Base-by-base conservation (phyloP, 2,113 vertebrate genomes). In the Nothobranchius kuhntae region DNA sequence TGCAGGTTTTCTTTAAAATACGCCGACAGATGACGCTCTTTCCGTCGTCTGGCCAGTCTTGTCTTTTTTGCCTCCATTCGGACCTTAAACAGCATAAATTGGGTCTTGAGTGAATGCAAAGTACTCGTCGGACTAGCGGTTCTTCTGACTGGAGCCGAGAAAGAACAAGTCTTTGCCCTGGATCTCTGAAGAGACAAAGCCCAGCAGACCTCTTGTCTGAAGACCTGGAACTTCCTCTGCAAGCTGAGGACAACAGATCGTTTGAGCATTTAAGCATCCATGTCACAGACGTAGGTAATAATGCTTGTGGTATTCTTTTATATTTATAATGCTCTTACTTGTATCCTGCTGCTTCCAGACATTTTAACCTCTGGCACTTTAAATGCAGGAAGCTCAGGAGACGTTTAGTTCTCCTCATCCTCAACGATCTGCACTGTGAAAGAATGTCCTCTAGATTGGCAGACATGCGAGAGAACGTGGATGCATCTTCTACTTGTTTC, bases 301-400 rank as follows among this genome's bases (percentile, higher is more conserved):
- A 9, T 21, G 13, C 24, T 30, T 21, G 21, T 21, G 4, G 26
- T 3, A 44, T 52, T 40, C n/a, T 47, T 45, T 15, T 1, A 40
- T 40, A 40, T 40, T 7, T 40, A 7, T 40, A 8, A 40, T 24
- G 40, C 46, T 42, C 86, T 85, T 88, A 93, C 92, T 88, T 88
- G 86, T 83, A 62, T 6, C 91, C 91, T 3, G 77, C 76, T 40
- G 78, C 58, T 56, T 93, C 92, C 1, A 91, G 54, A 15, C 36
- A 13, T 68, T 75, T 87, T 81, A 92, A 79, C 65, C 73, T 80
- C 3, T 53, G 59, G 50, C 89, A 93, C 77, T 84, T 91, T 8
- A 94, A 71, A 26, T 12, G 64, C 53, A 89, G 55, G 69, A 89
- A 89, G 14, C 36, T 75, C 55, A 94, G 73, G 11, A 62, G 65